Evolutionary conservation across 2,888 invertebrate genomes (phyloP).

Genomic region (Lobophora halterata): DNA sequence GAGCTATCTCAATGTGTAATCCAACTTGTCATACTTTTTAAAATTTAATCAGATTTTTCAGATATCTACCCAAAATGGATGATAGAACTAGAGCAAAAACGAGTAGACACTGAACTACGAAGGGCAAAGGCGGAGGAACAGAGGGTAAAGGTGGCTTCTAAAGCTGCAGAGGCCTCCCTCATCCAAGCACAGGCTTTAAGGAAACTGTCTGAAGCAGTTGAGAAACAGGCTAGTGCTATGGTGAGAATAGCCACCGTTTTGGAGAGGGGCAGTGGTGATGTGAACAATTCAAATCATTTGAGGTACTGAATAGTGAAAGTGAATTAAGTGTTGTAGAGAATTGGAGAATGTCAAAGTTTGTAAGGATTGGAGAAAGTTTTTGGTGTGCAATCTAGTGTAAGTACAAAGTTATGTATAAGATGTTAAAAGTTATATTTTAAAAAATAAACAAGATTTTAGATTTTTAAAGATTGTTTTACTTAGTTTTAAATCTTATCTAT

Average conservation of each 20-base stretch:
- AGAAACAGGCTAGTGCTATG: constrained; percentile 53
- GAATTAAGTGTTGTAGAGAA: not conserved
- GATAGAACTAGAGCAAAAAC: constrained; percentile 59
- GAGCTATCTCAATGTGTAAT: no score
- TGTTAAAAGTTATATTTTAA: not conserved
- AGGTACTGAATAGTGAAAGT: constrained; percentile 2
- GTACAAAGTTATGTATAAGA: no score
- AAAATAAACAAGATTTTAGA: no score
- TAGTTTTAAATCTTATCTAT: not conserved
- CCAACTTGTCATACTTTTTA: constrained; percentile 2
- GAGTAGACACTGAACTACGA: constrained; percentile 56
- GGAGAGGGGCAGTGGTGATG: constrained; percentile 40
- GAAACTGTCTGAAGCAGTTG: constrained; percentile 53
- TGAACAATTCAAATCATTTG: constrained; percentile 10
- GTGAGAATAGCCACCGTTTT: constrained; percentile 49
- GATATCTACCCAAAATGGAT: constrained; percentile 64
- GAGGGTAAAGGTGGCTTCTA: constrained; percentile 41
- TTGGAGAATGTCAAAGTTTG: not conserved
- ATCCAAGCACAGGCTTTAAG: constrained; percentile 55
- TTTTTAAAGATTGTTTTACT: no score
- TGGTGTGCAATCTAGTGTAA: no score
- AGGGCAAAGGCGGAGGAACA: constrained; percentile 57
- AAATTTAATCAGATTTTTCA: constrained; percentile 21
- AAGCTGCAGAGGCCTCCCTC: constrained; percentile 52
- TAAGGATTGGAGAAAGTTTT: no score